These are phyloP conservation scores for Amiota minor DNA, from an alignment of 2,888 invertebrate genomes.

Conservation along the genomic window DNA sequence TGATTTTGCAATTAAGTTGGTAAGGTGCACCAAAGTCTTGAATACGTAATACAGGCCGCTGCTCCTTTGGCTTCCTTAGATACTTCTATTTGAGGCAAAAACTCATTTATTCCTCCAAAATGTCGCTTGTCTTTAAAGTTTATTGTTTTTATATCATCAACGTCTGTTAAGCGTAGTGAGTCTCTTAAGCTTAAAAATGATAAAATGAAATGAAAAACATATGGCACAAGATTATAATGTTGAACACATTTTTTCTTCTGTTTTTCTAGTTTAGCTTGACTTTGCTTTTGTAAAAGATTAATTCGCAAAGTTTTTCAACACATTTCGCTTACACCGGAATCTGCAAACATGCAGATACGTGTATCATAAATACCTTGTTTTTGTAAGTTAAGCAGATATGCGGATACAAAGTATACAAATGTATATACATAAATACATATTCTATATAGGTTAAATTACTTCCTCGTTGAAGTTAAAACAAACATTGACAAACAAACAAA, in stretches of 20 bases:
- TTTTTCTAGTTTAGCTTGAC: conserved; percentile 6
- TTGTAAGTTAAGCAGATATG: background rate
- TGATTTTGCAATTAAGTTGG: no score
- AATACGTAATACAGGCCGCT: no score
- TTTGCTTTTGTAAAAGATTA: conserved; percentile 10
- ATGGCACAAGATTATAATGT: background rate
- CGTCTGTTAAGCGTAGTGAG: background rate
- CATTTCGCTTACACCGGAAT: background rate
- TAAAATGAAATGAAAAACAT: background rate
- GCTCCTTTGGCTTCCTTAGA: no score
- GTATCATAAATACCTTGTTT: background rate
- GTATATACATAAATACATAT: background rate
- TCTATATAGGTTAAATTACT: conserved; percentile 33
- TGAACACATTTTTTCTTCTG: background rate
- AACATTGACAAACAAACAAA: background rate
- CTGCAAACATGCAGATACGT: background rate
- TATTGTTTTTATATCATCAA: conserved; percentile 26
- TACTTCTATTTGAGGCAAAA: conserved; percentile 28
- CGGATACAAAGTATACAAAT: background rate
- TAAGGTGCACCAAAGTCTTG: no score
- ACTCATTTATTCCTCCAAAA: conserved; percentile 1
- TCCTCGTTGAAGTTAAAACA: conserved; percentile 22
- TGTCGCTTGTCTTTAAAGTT: conserved; percentile 20
- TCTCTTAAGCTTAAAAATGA: background rate
- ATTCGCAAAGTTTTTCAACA: conserved; percentile 2